Base-by-base conservation (phyloP, 1,140 invertebrate species). In the Trichoplusia ni region DNA sequence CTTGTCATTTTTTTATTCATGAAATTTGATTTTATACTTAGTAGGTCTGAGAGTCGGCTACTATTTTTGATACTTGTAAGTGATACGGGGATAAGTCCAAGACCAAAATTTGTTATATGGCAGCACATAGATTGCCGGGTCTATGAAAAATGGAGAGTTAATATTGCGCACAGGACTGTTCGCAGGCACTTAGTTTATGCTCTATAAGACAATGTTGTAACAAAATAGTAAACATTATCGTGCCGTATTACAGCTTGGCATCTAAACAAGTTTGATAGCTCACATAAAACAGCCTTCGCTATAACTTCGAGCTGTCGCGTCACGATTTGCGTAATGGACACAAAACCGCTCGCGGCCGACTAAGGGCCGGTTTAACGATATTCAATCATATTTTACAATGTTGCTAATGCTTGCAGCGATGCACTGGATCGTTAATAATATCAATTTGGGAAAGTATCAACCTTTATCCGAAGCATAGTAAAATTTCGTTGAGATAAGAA, bases 321-420 rank as follows among this genome's bases (percentile, higher is more conserved):
- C 62, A 65, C 56, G 51, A 69, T 69, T 64, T 69, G 40, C 56
- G 51, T 69, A 51, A 51, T 35, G 60, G 58, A 40, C 56, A 56
- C 58, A 46, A 51, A 38, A 53, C 38, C 58, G 58, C 67, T 51
- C 56, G 40, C 40, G 56, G 61, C 47, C 21, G 19, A 49, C 49
- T 51, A 23, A 69, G 67, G 40, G 49, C 67, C 25, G 31, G 38
- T 49, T 64, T 56, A 64, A 64, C 47, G 64, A 58, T 69, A 65
- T 65, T 38, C 63, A 64, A 64, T 64, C 67, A 64, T 69, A 54
- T 27, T 54, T 59, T 60, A 63, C 40, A 69, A 56, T 54, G 31
- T 35, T 44, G 44, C 46, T 19, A 59, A 42, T 47, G 61, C 61
- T 64, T 44, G 27, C 29, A 51, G 47, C 47, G 47, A 51, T 35